Base-by-base conservation (phyloP, 2,797 vertebrate genomes). In the Pseudomugil gertrudae region DNA sequence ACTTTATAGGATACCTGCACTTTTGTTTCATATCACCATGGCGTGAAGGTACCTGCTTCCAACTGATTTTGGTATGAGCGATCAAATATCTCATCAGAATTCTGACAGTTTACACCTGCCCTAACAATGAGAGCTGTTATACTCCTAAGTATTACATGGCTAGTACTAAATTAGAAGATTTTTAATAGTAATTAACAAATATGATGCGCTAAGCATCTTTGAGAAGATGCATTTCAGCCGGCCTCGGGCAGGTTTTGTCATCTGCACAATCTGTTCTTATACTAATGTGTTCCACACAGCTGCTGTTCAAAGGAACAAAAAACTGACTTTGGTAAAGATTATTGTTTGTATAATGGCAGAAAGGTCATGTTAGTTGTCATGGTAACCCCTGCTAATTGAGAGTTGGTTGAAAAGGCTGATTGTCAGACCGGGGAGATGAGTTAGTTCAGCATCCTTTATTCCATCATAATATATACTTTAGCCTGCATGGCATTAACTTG, bases 331-430 rank as follows among this genome's bases (percentile, higher is more conserved):
- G 68, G 58, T 65, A 47, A 72, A 81, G 65, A 66, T 63, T 82
- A 48, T 38, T 14, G 15, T 65, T 69, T 69, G 55, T 66, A 64
- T 84, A 89, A 80, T 81, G 60, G 77, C 64, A 81, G 48, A 84
- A 86, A 85, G 70, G 63, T 85, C 77, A 86, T 66, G 64, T 70
- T 76, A 61, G 88, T 90, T 90, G 69, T 35, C 81, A 88, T 87
- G 87, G 83, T 85, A 91, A 75, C 83, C 64, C 45, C 36, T 43
- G 70, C 47, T 79, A 79, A 82, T 76, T 74, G 77, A 71, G 64
- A 57, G 64, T 38, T 48, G 61, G 71, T 24, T 66, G 40, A 69
- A 69, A 72, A 72, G 74, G 78, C 53, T 58, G 43, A 74, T 50
- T 53, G 74, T 52, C 32, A 72, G 62, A 87, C 63, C 66, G 57